These are phyloP conservation scores for Eurosta solidaginis DNA, from an alignment of 1,140 invertebrate genomes.

Conservation along the genomic window DNA sequence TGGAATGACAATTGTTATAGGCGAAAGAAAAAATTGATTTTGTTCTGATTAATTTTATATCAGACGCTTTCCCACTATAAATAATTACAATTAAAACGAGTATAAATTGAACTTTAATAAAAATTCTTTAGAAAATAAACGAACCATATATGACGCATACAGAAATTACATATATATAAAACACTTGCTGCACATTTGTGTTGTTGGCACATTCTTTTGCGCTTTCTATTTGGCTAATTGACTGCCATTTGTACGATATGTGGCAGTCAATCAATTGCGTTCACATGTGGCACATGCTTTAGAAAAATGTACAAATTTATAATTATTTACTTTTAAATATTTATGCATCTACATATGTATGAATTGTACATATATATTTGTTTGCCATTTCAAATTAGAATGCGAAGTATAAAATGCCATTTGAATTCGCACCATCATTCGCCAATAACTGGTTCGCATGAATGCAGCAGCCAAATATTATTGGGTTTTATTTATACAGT, in stretches of 20 bases:
- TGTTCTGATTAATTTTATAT: slow-evolving; percentile 7
- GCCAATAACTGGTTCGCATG: too few species aligned
- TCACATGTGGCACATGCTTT: neutral
- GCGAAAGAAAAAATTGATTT: neutral
- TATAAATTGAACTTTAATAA: neutral
- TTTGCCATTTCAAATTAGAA: too few species aligned
- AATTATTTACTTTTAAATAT: neutral
- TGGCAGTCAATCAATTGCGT: neutral
- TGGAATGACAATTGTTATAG: neutral
- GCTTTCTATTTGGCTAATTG: slow-evolving; percentile 16
- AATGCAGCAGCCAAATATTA: too few species aligned
- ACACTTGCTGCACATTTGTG: neutral
- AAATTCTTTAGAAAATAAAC: neutral
- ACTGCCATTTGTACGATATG: neutral
- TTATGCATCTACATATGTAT: neutral
- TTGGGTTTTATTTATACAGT: too few species aligned
- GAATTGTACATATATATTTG: neutral
- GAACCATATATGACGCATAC: too few species aligned
- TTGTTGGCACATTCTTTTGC: neutral
- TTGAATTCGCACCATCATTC: too few species aligned
- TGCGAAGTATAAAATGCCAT: too few species aligned
- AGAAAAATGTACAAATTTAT: neutral
- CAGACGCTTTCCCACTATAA: neutral
- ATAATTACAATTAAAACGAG: slow-evolving; percentile 8
- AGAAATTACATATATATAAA: neutral